Conservation (phyloP, 2,113 vertebrate species). For the Leucosticte australis region DNA sequence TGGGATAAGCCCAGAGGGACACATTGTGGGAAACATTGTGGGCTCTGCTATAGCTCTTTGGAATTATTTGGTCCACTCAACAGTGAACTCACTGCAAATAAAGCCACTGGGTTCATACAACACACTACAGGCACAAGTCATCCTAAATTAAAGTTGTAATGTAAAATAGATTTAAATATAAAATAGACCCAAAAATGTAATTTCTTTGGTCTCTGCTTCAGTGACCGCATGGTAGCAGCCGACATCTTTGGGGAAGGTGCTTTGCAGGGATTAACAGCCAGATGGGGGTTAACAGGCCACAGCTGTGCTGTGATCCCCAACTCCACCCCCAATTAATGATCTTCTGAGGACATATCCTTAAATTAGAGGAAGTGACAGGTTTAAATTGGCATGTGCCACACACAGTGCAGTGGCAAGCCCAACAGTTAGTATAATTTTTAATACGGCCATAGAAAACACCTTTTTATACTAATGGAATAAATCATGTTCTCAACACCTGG, state of each 20-base stretch:
- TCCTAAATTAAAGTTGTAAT: not conserved
- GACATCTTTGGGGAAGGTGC: not conserved
- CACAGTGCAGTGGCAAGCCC: constrained; percentile 18
- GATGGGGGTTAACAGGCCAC: constrained; percentile 21
- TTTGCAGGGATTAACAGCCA: constrained; percentile 25
- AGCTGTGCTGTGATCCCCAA: constrained; percentile 21
- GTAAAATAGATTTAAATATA: not conserved
- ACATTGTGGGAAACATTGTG: not conserved
- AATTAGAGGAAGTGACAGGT: constrained; percentile 60
- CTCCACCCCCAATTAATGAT: constrained; percentile 33
- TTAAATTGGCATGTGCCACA: constrained; percentile 62
- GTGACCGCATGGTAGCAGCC: not conserved
- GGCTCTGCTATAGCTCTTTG: not conserved
- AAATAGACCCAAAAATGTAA: not conserved
- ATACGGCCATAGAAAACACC: constrained; percentile 47
- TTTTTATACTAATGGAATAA: constrained; percentile 57
- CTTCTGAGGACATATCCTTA: constrained; percentile 48
- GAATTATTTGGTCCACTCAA: not conserved
- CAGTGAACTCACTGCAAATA: not conserved
- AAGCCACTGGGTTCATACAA: not conserved
- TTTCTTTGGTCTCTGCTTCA: not conserved
- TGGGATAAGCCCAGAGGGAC: not conserved
- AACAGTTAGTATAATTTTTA: constrained; percentile 51
- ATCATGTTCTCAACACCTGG: constrained; percentile 67
- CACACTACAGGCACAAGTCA: not conserved